Evolutionary conservation across 2,113 vertebrate species (phyloP).

Genomic region (Phylloscopus trochilus): DNA sequence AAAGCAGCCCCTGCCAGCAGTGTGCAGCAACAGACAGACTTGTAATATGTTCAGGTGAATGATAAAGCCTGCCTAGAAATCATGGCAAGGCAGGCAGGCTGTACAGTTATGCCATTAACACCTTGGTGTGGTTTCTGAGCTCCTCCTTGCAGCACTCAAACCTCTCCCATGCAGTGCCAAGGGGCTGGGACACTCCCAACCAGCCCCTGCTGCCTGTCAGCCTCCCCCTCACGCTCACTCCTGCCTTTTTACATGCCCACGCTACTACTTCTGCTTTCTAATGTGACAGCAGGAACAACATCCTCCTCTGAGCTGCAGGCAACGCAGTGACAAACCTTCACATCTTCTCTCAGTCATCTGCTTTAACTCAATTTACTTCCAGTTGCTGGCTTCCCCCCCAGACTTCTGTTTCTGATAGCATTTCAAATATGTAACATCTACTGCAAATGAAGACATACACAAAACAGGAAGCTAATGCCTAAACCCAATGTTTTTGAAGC

Average conservation of each 20-base stretch:
- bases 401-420: neutral
- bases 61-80: neutral
- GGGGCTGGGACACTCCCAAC: neutral
- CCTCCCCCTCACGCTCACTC: neutral
- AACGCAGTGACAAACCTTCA: neutral
- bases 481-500: neutral
- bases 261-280: neutral
- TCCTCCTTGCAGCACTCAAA: neutral
- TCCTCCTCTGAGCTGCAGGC: neutral
- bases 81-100: neutral
- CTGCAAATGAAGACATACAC: accelerated
- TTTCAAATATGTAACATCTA: neutral
- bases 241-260: neutral
- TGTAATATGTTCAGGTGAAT: neutral
- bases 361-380: neutral
- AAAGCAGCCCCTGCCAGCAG: neutral
- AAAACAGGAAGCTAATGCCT: neutral
- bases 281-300: neutral
- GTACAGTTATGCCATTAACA: neutral
- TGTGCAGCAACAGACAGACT: accelerated
- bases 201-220: neutral
- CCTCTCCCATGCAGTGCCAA: neutral
- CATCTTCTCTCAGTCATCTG: neutral
- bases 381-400: neutral
- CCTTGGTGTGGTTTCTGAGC: neutral